These are phyloP conservation scores for Knipowitschia caucasica DNA, from an alignment of 2,797 vertebrate genomes.

Conservation along the genomic window DNA sequence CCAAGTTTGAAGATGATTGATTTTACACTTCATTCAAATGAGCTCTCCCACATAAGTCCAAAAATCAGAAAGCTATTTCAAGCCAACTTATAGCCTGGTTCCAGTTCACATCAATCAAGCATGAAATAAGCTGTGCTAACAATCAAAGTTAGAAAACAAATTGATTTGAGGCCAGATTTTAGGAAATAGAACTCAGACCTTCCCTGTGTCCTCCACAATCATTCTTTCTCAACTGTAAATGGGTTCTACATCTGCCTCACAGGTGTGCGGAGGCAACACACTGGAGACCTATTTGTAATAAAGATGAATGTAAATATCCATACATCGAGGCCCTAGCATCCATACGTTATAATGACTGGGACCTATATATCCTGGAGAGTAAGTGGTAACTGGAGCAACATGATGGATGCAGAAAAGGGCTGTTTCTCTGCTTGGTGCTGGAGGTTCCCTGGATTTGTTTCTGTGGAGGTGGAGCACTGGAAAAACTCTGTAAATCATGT, in stretches of 20 bases:
- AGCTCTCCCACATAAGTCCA: slow-evolving; percentile 12
- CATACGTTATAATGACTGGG: slow-evolving; percentile 6
- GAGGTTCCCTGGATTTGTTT: not conserved
- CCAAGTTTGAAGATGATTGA: slow-evolving; percentile 21
- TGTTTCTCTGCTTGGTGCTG: not conserved
- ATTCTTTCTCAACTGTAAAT: not conserved
- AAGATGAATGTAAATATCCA: slow-evolving; percentile 1
- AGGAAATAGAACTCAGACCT: not conserved
- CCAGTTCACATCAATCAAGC: slow-evolving; percentile 21
- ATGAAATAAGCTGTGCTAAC: slow-evolving; percentile 14
- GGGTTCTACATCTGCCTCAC: not conserved
- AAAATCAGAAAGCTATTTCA: not conserved
- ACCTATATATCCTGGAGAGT: not conserved
- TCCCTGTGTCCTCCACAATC: not conserved
- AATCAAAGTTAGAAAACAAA: slow-evolving; percentile 4
- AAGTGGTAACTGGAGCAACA: slow-evolving; percentile 11
- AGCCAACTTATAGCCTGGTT: slow-evolving; percentile 10
- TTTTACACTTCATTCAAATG: slow-evolving; percentile 14
- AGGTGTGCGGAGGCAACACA: not conserved
- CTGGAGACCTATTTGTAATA: slow-evolving; percentile 1
- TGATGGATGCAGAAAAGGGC: not conserved
- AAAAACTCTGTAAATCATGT: not conserved
- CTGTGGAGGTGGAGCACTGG: not conserved
- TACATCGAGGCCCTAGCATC: not conserved
- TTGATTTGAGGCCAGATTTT: not conserved